These are phyloP conservation scores for Tryphoninae sp. DNA, from an alignment of 2,888 invertebrate species.

Conservation along the genomic window DNA sequence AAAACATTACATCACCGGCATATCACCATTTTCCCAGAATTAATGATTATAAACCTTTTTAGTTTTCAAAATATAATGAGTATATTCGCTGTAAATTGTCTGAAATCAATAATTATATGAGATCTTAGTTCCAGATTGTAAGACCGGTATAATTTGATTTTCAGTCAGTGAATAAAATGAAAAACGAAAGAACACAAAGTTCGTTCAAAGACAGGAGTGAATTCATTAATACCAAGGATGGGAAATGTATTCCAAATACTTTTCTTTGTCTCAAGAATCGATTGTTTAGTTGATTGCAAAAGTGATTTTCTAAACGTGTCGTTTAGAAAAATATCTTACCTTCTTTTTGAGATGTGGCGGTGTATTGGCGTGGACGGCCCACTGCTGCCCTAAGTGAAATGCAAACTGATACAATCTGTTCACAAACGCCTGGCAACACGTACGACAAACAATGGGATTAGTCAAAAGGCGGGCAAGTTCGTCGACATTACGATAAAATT, in stretches of 20 bases:
- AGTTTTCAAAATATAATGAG: constrained; percentile 2
- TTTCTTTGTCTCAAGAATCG: no score
- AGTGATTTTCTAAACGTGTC: no score
- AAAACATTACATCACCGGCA: constrained; percentile 61
- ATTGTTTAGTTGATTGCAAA: no score
- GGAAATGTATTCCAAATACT: no score
- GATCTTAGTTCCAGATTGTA: no score
- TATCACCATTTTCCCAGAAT: constrained; percentile 55
- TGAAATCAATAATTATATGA: no score
- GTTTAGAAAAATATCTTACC: constrained; percentile 80
- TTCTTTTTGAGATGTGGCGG: constrained; percentile 86
- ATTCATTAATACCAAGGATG: no score
- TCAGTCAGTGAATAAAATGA: no score
- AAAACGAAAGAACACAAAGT: neutral
- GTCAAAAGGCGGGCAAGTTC: constrained; percentile 78
- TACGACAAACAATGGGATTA: constrained; percentile 82
- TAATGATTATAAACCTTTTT: neutral
- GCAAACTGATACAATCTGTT: constrained; percentile 86
- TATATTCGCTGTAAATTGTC: no score
- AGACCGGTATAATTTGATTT: no score
- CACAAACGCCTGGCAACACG: constrained; percentile 84
- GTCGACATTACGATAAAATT: constrained; percentile 20
- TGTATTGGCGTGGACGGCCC: constrained; percentile 84
- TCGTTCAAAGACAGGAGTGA: no score
- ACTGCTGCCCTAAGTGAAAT: constrained; percentile 92